Percentiles rank a stretch among this genome's conserved stretches.
Evolutionary conservation across 2,797 vertebrate species (phyloP).

Genomic region (Ambastaia sidthimunki): DNA sequence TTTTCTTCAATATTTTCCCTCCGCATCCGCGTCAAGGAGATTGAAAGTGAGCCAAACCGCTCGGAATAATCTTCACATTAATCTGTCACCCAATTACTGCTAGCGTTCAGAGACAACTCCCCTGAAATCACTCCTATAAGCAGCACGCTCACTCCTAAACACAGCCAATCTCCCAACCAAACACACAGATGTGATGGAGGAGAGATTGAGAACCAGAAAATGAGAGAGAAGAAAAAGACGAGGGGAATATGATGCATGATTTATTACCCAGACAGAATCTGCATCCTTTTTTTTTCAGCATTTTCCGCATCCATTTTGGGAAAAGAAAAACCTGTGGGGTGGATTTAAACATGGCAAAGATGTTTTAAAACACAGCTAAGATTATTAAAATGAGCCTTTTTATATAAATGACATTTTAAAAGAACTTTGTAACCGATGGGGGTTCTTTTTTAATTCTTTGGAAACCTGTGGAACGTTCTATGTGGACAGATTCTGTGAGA

Average conservation of each 20-base stretch:
- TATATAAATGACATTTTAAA: too few relatives aligned
- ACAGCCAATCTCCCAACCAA: conserved; percentile 54
- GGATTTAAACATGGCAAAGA: not conserved
- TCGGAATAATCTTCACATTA: conserved; percentile 63
- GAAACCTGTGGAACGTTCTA: not conserved
- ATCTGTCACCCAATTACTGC: conserved; percentile 70
- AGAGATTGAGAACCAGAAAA: not conserved
- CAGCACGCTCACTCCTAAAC: conserved; percentile 25
- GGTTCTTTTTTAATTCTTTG: too few relatives aligned
- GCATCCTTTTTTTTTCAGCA: not conserved
- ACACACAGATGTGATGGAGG: conserved; percentile 65
- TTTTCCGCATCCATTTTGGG: not conserved
- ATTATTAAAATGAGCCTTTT: too few relatives aligned
- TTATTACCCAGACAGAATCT: conserved; percentile 1
- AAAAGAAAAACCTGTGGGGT: not conserved
- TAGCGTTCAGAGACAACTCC: conserved; percentile 66
- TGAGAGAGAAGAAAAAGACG: not conserved
- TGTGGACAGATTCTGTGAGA: not conserved
- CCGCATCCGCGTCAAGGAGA: conserved; percentile 6
- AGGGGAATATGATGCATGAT: not conserved
- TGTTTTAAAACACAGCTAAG: not conserved
- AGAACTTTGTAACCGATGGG: too few relatives aligned
- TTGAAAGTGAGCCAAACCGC: conserved; percentile 44
- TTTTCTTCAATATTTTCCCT: conserved; percentile 44
- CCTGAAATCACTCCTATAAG: conserved; percentile 60